Evolutionary conservation across 2,888 invertebrate species (phyloP).

Genomic region (Drosophila prostipennis): DNA sequence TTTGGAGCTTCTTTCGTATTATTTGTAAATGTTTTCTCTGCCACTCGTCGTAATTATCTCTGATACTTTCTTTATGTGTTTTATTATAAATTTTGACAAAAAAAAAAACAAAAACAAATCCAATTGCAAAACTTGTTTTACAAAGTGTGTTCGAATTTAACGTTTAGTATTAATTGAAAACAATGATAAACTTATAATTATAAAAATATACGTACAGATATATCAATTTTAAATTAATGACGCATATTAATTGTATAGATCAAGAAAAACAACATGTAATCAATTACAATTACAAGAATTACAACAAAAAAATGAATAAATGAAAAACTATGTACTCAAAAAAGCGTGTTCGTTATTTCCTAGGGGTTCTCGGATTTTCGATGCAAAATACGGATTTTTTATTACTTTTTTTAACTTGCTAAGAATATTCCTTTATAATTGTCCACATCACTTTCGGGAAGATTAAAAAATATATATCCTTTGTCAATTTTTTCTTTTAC

Average conservation of each 20-base stretch:
- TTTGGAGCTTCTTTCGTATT: constrained; percentile 43
- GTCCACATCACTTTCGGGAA: no score
- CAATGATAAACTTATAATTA: constrained; percentile 56
- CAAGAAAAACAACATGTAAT: constrained; percentile 67
- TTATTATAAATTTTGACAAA: constrained; percentile 48
- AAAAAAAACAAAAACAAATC: constrained; percentile 29
- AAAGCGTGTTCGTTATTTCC: not conserved
- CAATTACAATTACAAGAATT: constrained; percentile 71
- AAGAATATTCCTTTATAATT: no score
- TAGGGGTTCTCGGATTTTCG: no score
- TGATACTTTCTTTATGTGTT: constrained; percentile 47
- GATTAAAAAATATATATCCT: no score
- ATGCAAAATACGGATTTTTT: no score
- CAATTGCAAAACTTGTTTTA: constrained; percentile 60
- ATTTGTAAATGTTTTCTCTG: constrained; percentile 55
- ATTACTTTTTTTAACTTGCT: no score
- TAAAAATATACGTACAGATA: constrained; percentile 54
- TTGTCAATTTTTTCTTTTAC: no score
- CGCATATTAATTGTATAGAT: constrained; percentile 70
- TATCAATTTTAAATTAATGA: constrained; percentile 76
- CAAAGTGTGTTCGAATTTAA: constrained; percentile 81
- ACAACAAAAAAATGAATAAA: constrained; percentile 54
- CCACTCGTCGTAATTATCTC: constrained; percentile 51
- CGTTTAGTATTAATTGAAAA: constrained; percentile 64
- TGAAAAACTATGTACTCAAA: constrained; percentile 72